Evolutionary conservation across 2,797 vertebrate species (phyloP).

Genomic region (Molossus molossus): DNA sequence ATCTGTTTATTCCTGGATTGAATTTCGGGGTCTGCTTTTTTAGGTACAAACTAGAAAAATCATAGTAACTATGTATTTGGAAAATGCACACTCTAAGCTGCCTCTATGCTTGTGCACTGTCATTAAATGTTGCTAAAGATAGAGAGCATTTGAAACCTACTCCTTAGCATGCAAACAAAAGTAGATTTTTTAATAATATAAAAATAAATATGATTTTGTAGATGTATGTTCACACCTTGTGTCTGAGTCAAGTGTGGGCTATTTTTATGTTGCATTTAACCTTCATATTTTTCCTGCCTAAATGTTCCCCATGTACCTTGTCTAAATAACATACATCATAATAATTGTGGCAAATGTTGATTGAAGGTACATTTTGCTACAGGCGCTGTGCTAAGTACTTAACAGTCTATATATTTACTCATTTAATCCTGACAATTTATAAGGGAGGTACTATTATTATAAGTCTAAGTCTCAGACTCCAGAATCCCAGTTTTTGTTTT

Average conservation of each 20-base stretch:
- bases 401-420: neutral
- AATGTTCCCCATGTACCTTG: neutral
- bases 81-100: neutral
- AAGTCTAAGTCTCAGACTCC: neutral
- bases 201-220: conserved; percentile 49
- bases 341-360: conserved; percentile 13
- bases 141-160: conserved; percentile 55
- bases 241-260: neutral
- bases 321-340: conserved; percentile 1
- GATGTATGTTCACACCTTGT: conserved; percentile 37
- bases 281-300: neutral
- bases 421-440: conserved; percentile 6
- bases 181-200: conserved; percentile 35
- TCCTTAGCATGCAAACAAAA: conserved; percentile 66
- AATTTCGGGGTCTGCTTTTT: neutral
- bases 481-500: neutral
- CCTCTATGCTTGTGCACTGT: neutral
- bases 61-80: neutral
- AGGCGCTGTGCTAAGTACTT: neutral
- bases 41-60: conserved; percentile 21
- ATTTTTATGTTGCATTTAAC: conserved; percentile 43
- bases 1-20: conserved; percentile 55
- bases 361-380: neutral
- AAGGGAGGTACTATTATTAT: neutral
- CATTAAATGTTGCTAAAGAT: conserved; percentile 25